Evolutionary conservation across 2,888 invertebrate genomes (phyloP).

Genomic region (Alloscopus bannaensis): DNA sequence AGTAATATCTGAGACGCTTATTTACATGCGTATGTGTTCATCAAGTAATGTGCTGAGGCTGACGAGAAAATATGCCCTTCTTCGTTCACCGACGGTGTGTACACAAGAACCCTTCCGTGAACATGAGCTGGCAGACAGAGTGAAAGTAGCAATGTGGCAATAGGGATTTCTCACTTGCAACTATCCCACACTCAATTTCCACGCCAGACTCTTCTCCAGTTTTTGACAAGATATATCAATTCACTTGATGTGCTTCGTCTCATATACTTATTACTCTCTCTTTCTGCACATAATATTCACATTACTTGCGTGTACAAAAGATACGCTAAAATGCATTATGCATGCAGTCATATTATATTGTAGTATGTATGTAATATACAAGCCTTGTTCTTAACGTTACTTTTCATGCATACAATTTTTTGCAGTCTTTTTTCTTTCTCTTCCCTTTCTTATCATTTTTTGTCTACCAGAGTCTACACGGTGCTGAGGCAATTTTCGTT

Average conservation of each 20-base stretch:
- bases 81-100: no score
- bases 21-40: no score
- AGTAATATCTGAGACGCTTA: no score
- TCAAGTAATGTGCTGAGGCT: neutral
- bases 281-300: neutral
- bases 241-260: conserved; percentile 34
- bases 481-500: conserved; percentile 37
- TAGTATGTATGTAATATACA: conserved; percentile 12
- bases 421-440: conserved; percentile 39
- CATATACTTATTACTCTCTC: neutral
- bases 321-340: conserved; percentile 37
- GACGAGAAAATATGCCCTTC: no score
- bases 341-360: conserved; percentile 32
- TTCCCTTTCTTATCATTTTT: conserved; percentile 13
- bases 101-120: no score
- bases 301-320: no score
- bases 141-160: neutral
- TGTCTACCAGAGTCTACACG: neutral
- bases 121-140: no score
- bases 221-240: conserved; percentile 50
- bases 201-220: conserved; percentile 27
- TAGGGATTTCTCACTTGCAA: conserved; percentile 26
- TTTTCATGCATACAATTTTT: conserved; percentile 26
- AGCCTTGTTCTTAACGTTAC: neutral
- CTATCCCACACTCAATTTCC: conserved; percentile 36